Evolutionary conservation across 92 coral and sea anemone species (phyloP).

Genomic region (Porites rus): DNA sequence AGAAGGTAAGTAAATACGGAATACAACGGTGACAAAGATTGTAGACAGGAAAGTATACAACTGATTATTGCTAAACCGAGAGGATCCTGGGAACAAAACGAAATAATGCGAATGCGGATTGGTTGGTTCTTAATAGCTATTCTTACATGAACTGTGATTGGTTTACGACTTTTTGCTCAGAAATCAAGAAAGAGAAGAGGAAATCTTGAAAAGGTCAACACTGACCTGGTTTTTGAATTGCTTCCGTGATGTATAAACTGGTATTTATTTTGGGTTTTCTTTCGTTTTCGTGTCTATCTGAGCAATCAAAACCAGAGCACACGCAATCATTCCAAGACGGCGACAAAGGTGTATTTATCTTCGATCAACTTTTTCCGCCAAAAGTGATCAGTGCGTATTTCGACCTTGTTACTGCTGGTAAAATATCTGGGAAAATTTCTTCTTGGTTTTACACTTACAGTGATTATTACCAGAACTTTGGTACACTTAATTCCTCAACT

Average conservation of each 20-base stretch:
- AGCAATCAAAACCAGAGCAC: not conserved
- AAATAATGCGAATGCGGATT: too few relatives aligned
- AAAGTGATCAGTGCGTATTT: constrained; percentile 36
- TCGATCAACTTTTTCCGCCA: constrained; percentile 63
- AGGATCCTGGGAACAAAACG: too few relatives aligned
- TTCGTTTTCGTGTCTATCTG: not conserved
- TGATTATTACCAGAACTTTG: constrained; percentile 67
- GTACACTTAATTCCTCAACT: constrained; percentile 62
- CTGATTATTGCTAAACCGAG: too few relatives aligned
- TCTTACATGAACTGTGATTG: too few relatives aligned
- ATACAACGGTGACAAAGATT: too few relatives aligned
- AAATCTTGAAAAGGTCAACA: not conserved
- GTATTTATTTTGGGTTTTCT: not conserved
- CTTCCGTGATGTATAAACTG: constrained; percentile 3
- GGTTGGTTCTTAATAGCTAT: too few relatives aligned
- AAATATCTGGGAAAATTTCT: constrained; percentile 71
- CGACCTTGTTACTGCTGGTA: constrained; percentile 59
- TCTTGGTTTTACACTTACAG: constrained; percentile 76
- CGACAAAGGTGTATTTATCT: constrained; percentile 60
- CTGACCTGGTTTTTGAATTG: not conserved
- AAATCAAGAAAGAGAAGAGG: not conserved
- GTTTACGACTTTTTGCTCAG: too few relatives aligned
- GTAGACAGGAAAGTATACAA: too few relatives aligned
- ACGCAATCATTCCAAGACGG: constrained; percentile 39
- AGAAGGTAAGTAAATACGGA: too few relatives aligned